Conservation (phyloP, 2,113 vertebrate genomes). For the Pteropus alecto region DNA sequence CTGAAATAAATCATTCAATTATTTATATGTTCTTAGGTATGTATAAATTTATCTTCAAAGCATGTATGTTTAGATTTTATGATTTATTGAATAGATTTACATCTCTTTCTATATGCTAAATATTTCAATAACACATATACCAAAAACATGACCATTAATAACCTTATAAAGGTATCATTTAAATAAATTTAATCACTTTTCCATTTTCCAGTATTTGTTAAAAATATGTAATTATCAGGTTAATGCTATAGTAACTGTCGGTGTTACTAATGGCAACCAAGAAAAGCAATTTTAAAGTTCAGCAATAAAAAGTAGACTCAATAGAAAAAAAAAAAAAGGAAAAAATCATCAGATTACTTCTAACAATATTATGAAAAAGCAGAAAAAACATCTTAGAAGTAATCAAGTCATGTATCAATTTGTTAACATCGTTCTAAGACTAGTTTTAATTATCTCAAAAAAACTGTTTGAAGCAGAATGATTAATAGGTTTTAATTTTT, state of each 20-base stretch:
- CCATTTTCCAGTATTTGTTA: not conserved
- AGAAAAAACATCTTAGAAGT: not conserved
- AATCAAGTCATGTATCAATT: not conserved
- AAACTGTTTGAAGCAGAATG: not conserved
- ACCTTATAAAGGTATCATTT: not conserved
- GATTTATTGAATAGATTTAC: not conserved
- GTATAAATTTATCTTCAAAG: not conserved
- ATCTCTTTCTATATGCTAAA: not conserved
- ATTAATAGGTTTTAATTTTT: not conserved
- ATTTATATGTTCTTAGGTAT: not conserved
- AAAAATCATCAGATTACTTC: not conserved
- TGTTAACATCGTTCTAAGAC: not conserved
- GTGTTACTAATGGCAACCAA: slow-evolving; percentile 37
- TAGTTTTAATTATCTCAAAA: not conserved
- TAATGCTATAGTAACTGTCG: slow-evolving; percentile 16
- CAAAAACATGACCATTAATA: not conserved
- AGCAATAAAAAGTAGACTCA: not conserved
- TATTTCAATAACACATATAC: not conserved
- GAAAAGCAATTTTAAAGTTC: not conserved
- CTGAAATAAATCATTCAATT: not conserved
- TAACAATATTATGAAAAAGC: not conserved
- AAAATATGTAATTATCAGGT: slow-evolving; percentile 29
- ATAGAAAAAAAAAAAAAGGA: not conserved
- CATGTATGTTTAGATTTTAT: not conserved
- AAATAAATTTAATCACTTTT: not conserved